Percentiles rank a stretch among this genome's conserved stretches.
Conservation (phyloP, 2,888 invertebrate species). For the Mythimna ferrago region DNA sequence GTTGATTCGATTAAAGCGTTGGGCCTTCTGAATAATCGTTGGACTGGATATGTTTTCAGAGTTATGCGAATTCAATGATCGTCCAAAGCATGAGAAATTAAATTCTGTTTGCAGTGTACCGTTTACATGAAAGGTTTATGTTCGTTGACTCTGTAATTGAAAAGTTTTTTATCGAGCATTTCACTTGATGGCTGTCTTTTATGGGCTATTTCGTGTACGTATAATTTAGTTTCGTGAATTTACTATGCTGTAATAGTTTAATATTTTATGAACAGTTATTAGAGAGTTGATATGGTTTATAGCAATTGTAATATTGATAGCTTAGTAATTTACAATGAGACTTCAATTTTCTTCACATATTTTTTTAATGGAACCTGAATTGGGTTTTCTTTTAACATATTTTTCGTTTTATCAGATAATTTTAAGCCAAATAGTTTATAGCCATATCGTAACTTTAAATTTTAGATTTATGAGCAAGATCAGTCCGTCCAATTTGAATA, state of each 20-base stretch:
- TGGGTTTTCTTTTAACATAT: not conserved
- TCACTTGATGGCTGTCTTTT: conserved; percentile 48
- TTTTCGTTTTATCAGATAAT: not conserved
- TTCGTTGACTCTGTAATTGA: conserved; percentile 45
- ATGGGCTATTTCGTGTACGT: conserved; percentile 27
- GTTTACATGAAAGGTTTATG: conserved; percentile 46
- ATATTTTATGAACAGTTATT: conserved; percentile 19
- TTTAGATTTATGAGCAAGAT: not conserved
- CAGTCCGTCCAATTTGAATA: not conserved
- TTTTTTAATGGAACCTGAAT: not conserved
- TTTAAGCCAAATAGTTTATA: not conserved
- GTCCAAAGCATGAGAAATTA: conserved; percentile 51
- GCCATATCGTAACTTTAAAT: not conserved
- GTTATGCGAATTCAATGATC: conserved; percentile 49
- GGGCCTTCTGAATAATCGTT: conserved; percentile 41
- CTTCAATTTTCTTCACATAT: not conserved
- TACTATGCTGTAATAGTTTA: conserved; percentile 27
- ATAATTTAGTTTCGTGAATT: conserved; percentile 40
- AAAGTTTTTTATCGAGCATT: conserved; percentile 51
- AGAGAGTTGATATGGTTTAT: conserved; percentile 7
- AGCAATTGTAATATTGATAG: conserved; percentile 3
- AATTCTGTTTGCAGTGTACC: conserved; percentile 54
- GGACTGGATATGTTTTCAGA: conserved; percentile 52
- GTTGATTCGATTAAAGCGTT: conserved; percentile 50
- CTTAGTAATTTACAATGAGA: not conserved